Conservation (phyloP, 1,140 invertebrate species). For the Hetaerina americana region DNA sequence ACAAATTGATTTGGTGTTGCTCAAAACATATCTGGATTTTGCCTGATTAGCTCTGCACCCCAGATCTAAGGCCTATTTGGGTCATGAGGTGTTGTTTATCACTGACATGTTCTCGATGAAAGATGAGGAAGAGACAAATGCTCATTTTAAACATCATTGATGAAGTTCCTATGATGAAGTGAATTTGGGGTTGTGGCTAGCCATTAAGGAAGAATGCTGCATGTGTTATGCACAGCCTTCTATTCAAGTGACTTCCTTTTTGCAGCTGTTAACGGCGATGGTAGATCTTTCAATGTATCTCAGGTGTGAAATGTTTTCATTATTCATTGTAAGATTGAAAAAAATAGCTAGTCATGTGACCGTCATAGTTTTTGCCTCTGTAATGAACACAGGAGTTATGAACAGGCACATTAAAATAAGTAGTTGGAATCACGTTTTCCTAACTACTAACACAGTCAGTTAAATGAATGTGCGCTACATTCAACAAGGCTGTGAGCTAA, state of each 20-base stretch:
- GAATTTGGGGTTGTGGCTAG: neutral
- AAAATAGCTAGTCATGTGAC: neutral
- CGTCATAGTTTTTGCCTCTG: neutral
- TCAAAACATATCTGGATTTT: neutral
- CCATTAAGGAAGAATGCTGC: neutral
- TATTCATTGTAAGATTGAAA: neutral
- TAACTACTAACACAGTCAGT: neutral
- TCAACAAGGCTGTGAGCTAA: neutral
- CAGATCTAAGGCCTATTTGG: neutral
- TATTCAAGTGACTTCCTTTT: neutral
- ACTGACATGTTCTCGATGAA: neutral
- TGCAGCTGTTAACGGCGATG: neutral
- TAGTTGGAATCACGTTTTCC: neutral
- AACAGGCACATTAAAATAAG: neutral
- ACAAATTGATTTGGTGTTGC: neutral
- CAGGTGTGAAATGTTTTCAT: neutral
- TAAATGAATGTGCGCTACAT: neutral
- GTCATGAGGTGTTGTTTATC: neutral
- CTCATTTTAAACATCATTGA: neutral
- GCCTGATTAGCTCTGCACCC: neutral
- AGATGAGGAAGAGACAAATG: neutral
- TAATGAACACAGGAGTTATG: neutral
- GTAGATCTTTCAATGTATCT: neutral
- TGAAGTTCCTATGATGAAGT: neutral
- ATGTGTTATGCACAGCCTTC: neutral